Evolutionary conservation across 2,113 vertebrate species (phyloP).

Genomic region (Phylloscopus trochiloides): DNA sequence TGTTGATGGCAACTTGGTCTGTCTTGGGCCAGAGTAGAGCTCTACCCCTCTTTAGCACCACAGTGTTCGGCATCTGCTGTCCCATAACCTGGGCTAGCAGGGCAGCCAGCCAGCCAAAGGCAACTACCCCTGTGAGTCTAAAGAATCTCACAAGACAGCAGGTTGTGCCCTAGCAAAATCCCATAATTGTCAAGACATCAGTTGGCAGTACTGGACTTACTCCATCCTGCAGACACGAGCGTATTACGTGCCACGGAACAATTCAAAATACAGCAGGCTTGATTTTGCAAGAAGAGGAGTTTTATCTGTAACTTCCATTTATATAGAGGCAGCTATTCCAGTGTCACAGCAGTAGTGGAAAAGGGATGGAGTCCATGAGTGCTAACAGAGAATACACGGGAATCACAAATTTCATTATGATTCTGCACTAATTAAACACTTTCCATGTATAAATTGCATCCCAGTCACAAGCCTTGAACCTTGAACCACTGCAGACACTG

Average conservation of each 20-base stretch:
- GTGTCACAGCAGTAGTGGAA: background rate
- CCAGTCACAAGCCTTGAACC: background rate
- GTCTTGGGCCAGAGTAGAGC: background rate
- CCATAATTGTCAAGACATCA: background rate
- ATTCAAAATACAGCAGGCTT: background rate
- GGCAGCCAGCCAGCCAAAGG: background rate
- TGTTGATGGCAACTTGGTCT: background rate
- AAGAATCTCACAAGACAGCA: background rate
- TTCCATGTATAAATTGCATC: background rate
- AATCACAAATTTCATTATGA: background rate
- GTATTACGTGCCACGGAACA: accelerated
- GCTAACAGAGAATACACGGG: background rate
- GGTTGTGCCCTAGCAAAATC: background rate
- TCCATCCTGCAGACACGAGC: background rate
- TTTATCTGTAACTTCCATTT: background rate
- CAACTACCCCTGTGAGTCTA: background rate
- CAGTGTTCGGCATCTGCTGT: background rate
- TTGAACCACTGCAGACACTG: background rate
- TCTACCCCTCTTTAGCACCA: background rate
- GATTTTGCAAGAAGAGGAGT: background rate
- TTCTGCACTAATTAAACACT: background rate
- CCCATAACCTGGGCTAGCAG: background rate
- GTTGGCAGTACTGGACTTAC: background rate
- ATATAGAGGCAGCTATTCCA: background rate
- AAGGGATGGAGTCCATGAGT: background rate